These are phyloP conservation scores for Bufo bufo DNA, from an alignment of 2,113 vertebrate genomes.

Conservation along the genomic window DNA sequence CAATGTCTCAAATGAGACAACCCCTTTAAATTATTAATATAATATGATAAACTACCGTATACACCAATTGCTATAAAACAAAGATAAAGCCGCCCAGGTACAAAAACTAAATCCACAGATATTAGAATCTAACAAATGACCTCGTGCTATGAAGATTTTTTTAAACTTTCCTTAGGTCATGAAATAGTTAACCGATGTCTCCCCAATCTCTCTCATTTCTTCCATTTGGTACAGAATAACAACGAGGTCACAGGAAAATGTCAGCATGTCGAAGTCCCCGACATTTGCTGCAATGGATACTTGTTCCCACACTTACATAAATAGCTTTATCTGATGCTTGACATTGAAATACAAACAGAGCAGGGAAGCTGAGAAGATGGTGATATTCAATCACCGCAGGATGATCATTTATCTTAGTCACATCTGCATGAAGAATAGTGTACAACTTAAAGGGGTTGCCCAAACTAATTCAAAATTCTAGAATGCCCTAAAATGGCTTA, in stretches of 20 bases:
- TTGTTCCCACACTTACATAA: slow-evolving; percentile 32
- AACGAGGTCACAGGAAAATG: neutral
- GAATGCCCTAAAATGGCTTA: too few species aligned
- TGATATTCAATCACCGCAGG: slow-evolving; percentile 4
- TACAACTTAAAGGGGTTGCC: neutral
- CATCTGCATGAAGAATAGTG: neutral
- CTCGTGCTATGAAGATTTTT: neutral
- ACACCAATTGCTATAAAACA: neutral
- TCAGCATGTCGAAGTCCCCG: neutral
- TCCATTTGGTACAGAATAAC: neutral
- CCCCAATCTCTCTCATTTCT: neutral
- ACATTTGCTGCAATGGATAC: neutral
- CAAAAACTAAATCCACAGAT: neutral
- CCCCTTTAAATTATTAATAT: too few species aligned
- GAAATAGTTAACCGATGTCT: neutral
- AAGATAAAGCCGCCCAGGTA: neutral
- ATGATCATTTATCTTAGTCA: slow-evolving; percentile 13
- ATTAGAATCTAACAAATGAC: neutral
- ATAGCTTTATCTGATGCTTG: slow-evolving; percentile 28
- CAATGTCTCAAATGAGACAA: too few species aligned
- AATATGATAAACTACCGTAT: neutral
- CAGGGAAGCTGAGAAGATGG: slow-evolving; percentile 13
- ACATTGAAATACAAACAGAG: slow-evolving; percentile 36
- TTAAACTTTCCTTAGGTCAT: neutral
- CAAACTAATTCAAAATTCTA: too few species aligned